Evolutionary conservation across 2,797 vertebrate genomes (phyloP).

Genomic region (Schizopygopsis pylzovi): DNA sequence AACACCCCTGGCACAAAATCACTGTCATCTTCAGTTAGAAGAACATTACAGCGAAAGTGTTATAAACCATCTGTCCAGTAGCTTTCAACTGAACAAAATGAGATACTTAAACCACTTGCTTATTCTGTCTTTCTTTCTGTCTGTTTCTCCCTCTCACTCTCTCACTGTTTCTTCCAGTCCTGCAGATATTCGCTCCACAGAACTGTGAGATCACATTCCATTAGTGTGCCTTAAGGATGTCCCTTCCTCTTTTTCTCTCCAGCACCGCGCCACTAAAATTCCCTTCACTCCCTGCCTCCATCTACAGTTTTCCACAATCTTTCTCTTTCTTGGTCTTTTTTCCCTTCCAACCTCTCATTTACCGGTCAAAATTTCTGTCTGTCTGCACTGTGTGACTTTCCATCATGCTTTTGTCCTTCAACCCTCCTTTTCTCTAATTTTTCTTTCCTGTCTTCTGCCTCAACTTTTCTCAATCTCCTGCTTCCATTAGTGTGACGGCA

Average conservation of each 20-base stretch:
- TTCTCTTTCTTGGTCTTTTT: background rate
- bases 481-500: constrained; percentile 58
- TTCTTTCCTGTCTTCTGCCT: constrained; percentile 34
- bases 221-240: constrained; percentile 62
- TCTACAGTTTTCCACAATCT: constrained; percentile 15
- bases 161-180: constrained; percentile 5
- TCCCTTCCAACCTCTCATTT: background rate
- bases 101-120: constrained; percentile 14
- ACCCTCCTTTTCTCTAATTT: constrained; percentile 29
- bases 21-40: constrained; percentile 9
- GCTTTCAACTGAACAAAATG: constrained; percentile 31
- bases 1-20: constrained; percentile 24
- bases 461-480: constrained; percentile 54
- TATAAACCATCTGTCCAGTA: constrained; percentile 39
- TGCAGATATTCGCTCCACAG: constrained; percentile 54
- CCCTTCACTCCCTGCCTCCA: constrained; percentile 12
- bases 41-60: constrained; percentile 20
- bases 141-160: constrained; percentile 29
- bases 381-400: constrained; percentile 31
- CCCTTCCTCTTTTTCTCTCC: constrained; percentile 51
- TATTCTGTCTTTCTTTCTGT: constrained; percentile 15
- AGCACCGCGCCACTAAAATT: constrained; percentile 29
- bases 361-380: constrained; percentile 38
- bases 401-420: constrained; percentile 40
- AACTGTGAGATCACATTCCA: constrained; percentile 65